phyloP scores from a whole-genome alignment of 1,140 invertebrate species.

The Sweltsa coloradensis region DNA sequence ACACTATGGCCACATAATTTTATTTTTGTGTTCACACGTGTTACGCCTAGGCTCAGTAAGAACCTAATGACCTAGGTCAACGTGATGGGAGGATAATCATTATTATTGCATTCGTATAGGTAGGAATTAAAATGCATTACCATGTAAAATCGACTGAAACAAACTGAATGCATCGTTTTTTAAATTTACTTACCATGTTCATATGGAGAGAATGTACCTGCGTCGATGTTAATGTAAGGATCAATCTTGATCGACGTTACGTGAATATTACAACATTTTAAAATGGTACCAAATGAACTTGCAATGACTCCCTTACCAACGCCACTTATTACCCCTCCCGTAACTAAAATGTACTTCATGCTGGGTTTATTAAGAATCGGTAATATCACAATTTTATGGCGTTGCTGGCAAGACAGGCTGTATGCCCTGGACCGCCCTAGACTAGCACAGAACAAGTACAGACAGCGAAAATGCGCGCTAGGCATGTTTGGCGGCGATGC shows the following conservation, averaged over 20 bases:
- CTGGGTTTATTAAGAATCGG: too few relatives aligned
- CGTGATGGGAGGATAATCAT: too few relatives aligned
- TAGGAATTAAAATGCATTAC: constrained; percentile 4
- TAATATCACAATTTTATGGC: too few relatives aligned
- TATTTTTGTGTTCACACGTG: too few relatives aligned
- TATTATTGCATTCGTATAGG: neutral
- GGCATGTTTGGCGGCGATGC: too few relatives aligned
- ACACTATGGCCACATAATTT: too few relatives aligned
- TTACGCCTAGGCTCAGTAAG: too few relatives aligned
- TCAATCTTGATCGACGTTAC: constrained; percentile 99
- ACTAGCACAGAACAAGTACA: too few relatives aligned
- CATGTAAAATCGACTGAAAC: neutral
- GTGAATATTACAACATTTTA: constrained; percentile 83
- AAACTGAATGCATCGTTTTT: neutral
- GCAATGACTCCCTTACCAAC: constrained; percentile 97
- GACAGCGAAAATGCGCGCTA: too few relatives aligned
- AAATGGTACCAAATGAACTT: constrained; percentile 86
- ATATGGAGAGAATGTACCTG: constrained; percentile 96
- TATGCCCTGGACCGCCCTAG: too few relatives aligned
- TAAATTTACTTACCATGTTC: constrained; percentile 71
- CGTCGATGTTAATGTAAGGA: constrained; percentile 98
- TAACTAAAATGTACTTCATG: constrained; percentile 96
- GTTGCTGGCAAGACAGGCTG: too few relatives aligned
- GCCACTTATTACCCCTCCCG: constrained; percentile 95
- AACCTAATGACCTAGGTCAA: too few relatives aligned